A percentile compares a stretch with the other conserved stretches of the same genome.
Evolutionary conservation across 2,888 invertebrate genomes (phyloP).

Genomic region (Cremastinae sp.): DNA sequence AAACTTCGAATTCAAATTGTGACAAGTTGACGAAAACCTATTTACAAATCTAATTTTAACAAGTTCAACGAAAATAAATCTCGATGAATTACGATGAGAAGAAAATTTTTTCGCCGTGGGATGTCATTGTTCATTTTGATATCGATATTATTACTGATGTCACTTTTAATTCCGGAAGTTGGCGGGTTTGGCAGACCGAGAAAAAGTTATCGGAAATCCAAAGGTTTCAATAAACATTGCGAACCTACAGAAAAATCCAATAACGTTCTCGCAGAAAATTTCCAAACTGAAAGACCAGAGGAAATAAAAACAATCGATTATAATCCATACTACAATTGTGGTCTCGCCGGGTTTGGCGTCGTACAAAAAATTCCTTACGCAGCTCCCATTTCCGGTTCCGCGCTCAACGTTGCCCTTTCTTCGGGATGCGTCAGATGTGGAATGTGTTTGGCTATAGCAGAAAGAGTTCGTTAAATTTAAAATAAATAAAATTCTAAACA

Average conservation of each 20-base stretch:
- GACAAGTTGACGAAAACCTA: too few relatives aligned
- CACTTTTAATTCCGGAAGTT: slow-evolving; percentile 18
- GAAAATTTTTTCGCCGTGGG: neutral
- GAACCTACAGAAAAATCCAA: slow-evolving; percentile 1
- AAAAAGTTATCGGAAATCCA: slow-evolving; percentile 43
- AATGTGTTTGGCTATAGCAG: slow-evolving; percentile 73
- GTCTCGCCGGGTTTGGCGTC: slow-evolving; percentile 64
- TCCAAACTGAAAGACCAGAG: neutral
- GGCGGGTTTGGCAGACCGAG: slow-evolving; percentile 48
- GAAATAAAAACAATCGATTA: slow-evolving; percentile 12
- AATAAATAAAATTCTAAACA: slow-evolving; percentile 11
- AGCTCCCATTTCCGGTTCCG: slow-evolving; percentile 34
- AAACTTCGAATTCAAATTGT: neutral
- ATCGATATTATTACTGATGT: slow-evolving; percentile 11
- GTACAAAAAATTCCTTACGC: slow-evolving; percentile 71
- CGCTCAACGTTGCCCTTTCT: slow-evolving; percentile 68
- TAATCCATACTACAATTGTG: slow-evolving; percentile 66
- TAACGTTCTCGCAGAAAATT: neutral
- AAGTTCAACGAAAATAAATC: neutral
- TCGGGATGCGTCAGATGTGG: slow-evolving; percentile 75
- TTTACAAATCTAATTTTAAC: neutral
- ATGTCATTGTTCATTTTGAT: slow-evolving; percentile 15
- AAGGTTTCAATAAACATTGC: slow-evolving; percentile 28
- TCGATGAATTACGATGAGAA: neutral
- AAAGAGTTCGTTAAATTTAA: slow-evolving; percentile 66